Evolutionary conservation across 2,797 vertebrate species (phyloP).

Genomic region (Notamacropus eugenii): DNA sequence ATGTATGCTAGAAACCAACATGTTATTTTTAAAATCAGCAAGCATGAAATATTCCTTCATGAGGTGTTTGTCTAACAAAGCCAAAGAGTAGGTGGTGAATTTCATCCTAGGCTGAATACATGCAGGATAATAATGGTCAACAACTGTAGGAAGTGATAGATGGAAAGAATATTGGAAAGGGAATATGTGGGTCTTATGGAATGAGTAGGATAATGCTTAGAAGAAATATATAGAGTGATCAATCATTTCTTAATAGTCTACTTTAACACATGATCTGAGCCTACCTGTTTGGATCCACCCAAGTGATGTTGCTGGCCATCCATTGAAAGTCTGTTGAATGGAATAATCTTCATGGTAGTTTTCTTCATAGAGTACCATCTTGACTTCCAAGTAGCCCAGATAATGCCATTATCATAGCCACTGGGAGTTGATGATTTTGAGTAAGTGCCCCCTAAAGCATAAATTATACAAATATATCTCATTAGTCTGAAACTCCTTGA

Average conservation of each 20-base stretch:
- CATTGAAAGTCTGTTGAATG: conserved; percentile 85
- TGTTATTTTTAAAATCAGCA: conserved; percentile 9
- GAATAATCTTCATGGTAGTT: conserved; percentile 96
- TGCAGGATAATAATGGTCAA: conserved; percentile 29
- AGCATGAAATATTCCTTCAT: conserved; percentile 54
- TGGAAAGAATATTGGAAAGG: conserved; percentile 43
- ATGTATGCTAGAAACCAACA: conserved; percentile 33
- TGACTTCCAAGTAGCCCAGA: conserved; percentile 94
- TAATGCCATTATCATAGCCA: conserved; percentile 94
- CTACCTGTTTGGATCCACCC: conserved; percentile 85
- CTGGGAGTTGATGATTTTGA: conserved; percentile 85
- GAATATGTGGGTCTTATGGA: not conserved
- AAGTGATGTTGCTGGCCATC: conserved; percentile 86
- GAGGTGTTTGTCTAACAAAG: conserved; percentile 51
- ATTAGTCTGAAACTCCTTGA: not conserved
- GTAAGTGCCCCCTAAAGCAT: conserved; percentile 90
- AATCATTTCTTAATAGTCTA: conserved; percentile 52
- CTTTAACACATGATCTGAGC: conserved; percentile 68
- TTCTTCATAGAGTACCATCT: conserved; percentile 98
- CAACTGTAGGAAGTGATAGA: conserved; percentile 58
- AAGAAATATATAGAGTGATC: not conserved
- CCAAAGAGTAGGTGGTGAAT: conserved; percentile 46
- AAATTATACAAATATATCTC: conserved; percentile 21
- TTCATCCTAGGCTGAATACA: conserved; percentile 22
- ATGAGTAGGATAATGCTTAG: not conserved